A percentile compares a stretch with the other conserved stretches of the same genome.
These are phyloP conservation scores for Nemurella pictetii DNA, from an alignment of 2,888 invertebrate genomes.

Conservation along the genomic window DNA sequence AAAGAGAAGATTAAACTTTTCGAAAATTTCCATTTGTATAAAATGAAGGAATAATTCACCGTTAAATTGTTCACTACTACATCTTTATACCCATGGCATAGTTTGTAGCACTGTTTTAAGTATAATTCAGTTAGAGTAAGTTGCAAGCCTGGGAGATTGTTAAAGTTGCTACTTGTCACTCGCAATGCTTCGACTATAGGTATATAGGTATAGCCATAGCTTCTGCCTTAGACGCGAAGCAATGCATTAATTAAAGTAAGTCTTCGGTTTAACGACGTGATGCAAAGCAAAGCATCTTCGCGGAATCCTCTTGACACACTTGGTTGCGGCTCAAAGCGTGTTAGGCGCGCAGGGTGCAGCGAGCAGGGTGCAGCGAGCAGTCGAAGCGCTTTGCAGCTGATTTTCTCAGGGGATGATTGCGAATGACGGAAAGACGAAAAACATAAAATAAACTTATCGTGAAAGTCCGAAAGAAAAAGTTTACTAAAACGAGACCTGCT, in stretches of 20 bases:
- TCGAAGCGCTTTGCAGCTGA: not conserved
- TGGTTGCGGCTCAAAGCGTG: not conserved
- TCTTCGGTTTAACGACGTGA: slow-evolving; percentile 3
- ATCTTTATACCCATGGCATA: not conserved
- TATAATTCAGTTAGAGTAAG: slow-evolving; percentile 25
- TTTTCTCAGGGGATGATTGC: not conserved
- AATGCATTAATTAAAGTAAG: slow-evolving; percentile 25
- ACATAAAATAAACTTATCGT: not conserved
- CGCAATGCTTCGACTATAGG: not conserved
- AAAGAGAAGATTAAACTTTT: slow-evolving; percentile 31
- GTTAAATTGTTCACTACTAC: slow-evolving; percentile 25
- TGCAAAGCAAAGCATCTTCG: not conserved
- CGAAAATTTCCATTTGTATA: slow-evolving; percentile 32
- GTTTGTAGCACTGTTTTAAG: slow-evolving; percentile 17
- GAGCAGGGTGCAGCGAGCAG: too few relatives aligned
- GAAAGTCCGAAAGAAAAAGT: not conserved
- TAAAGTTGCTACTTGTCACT: slow-evolving; percentile 4
- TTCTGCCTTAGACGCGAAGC: slow-evolving; percentile 12
- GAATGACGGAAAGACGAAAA: not conserved
- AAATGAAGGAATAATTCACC: slow-evolving; percentile 31
- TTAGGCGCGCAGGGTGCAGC: too few relatives aligned
- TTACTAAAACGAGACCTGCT: not conserved
- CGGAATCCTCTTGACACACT: not conserved
- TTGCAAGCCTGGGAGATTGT: slow-evolving; percentile 6
- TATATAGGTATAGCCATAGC: not conserved